Base-by-base conservation (phyloP, 1,140 invertebrate genomes). In the Coptotermes formosanus region DNA sequence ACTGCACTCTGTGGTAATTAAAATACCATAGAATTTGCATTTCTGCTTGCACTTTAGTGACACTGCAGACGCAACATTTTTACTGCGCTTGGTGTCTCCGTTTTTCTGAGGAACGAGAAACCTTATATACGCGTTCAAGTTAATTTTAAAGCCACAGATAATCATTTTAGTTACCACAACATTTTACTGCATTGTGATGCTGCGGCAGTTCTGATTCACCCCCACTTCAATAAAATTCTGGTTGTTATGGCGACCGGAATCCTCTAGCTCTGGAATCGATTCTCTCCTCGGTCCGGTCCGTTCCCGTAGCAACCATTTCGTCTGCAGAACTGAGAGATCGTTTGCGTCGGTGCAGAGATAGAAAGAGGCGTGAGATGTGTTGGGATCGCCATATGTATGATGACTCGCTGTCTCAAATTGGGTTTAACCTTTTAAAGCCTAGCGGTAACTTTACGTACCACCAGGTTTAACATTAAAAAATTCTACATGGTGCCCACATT, bases 231-330 rank as follows among this genome's bases (percentile, higher is more conserved):
- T 14, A 75, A 9, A 55, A 55, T 8, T 75, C 25, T 75, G 64
- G 52, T 75, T 75, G 25, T 30, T 14, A 75, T 75, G n/a, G 64
- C 64, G n/a, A 75, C 64, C 64, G n/a, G 64, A 25, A 75, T 75
- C 25, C 64, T 75, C 64, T 75, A 75, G 64, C 64, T 75, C 64
- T n/a, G 6, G 64, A 75, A 75, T 75, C 64, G 64, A 75, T 75
- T 75, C 64, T 75, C 64, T 30, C 64, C n/a, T 30, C 64, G 64
- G 64, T 75, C 64, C 25, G 64, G 64, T n/a, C 64, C 64, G 64
- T 75, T 30, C 3, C 64, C n/a, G 14, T 75, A 14, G 64, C 64
- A 75, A 75, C 64, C 64, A 75, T 14, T n/a, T 75, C 64, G 64
- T 30, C 64, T 75, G 64, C 64, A 75, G 64, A 75, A 75, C 8